Base-by-base conservation (phyloP, 1,140 invertebrate genomes). In the Calephelis virginiensis region DNA sequence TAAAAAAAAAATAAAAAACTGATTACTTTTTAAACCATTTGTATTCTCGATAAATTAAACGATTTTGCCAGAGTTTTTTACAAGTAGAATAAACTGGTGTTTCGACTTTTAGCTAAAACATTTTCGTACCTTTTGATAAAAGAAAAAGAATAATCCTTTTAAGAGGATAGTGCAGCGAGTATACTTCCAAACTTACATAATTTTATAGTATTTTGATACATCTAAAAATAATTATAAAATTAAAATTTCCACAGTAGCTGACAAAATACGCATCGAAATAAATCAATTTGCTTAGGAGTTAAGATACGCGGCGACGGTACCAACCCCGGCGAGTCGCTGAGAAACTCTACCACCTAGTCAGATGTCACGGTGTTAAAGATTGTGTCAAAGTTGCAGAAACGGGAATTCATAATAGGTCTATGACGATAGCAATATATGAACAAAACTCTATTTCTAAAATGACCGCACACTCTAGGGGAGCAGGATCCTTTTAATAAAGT, bases 401-500 rank as follows among this genome's bases (percentile, higher is more conserved):
- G 6, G 5, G 40, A 9, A 9, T 43, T 9, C 8, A 43, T 9
- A 43, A 43, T 5, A 43, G 0, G 40, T 43, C 3, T 43, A 43
- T 43, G 40, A 9, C 40, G 40, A 43, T 53, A 53, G 50, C 50
- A 53, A 53, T 5, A 13, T 53, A 10, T 53, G 10, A 28, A 53
- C 50, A 17, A 17, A 53, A 53, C 10, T 53, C 50, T 17, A 53
- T 53, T 53, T 53, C 50, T 14, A 9, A 28, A 53, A 17, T 53
- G 9, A 1, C 14, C 5, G 50, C 17, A 17, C 8, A 43, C 7
- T 43, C 13, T 17, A 53, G 10, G 17, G 10, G 17, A 10, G 50
- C 17, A 53, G 14, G 50, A 53, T 53, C 50, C 50, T 53, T 50
- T 53, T 53, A 53, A 53, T 53, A 53, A 53, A 53, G 50, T 53